Evolutionary conservation across 2,113 vertebrate species (phyloP).

Genomic region (Nothocercus julius): DNA sequence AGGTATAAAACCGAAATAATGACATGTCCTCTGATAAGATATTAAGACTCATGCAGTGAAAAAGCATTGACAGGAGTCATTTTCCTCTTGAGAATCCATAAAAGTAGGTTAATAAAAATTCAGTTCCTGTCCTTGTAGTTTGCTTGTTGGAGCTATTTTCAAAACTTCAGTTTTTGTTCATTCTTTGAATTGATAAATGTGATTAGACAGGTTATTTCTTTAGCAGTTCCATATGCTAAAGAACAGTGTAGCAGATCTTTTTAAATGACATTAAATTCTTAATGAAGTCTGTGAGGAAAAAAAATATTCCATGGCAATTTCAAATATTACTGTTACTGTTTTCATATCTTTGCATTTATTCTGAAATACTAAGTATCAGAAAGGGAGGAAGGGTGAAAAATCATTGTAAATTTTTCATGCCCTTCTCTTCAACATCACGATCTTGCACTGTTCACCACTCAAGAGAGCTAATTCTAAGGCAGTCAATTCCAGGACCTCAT

Average conservation of each 20-base stretch:
- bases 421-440: neutral
- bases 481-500: neutral
- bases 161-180: neutral
- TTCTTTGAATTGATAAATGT: neutral
- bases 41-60: neutral
- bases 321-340: neutral
- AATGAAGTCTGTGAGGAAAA: neutral
- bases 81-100: slow-evolving; percentile 27
- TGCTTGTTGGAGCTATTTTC: neutral
- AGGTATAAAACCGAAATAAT: slow-evolving; percentile 31
- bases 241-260: neutral
- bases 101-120: slow-evolving; percentile 62
- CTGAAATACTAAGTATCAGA: neutral
- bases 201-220: neutral
- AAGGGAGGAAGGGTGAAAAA: neutral
- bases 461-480: neutral
- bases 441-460: neutral
- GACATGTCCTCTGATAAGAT: slow-evolving; percentile 31
- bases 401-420: neutral
- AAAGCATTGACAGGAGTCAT: slow-evolving; percentile 4
- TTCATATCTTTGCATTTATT: neutral
- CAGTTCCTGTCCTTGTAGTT: slow-evolving; percentile 18
- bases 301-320: neutral
- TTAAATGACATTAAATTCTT: neutral
- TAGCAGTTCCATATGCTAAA: neutral